A percentile compares a stretch with the other conserved stretches of the same genome.
These are phyloP conservation scores for Cololabis saira DNA, from an alignment of 2,113 vertebrate genomes.

Conservation along the genomic window DNA sequence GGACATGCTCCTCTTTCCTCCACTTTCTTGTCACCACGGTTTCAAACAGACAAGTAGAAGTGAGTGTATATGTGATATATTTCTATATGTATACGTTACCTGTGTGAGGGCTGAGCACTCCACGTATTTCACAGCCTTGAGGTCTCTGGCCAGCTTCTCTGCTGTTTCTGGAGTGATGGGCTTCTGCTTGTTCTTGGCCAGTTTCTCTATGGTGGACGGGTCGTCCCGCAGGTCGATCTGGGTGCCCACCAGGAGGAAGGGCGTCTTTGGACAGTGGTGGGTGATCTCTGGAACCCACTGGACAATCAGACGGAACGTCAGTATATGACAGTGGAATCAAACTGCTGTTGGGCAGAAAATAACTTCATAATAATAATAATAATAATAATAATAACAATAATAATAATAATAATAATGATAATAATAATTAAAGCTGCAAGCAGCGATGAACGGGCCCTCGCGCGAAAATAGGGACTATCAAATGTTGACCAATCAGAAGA, in stretches of 20 bases:
- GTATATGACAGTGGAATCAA: no score
- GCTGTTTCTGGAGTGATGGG: constrained; percentile 98
- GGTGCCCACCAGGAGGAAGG: constrained; percentile 98
- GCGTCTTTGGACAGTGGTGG: constrained; percentile 94
- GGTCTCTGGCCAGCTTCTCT: constrained; percentile 95
- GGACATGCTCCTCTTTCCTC: constrained; percentile 59
- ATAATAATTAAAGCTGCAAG: no score
- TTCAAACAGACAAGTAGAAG: neutral
- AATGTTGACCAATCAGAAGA: no score
- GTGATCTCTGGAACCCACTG: constrained; percentile 96
- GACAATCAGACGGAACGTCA: constrained; percentile 3
- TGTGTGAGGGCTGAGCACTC: constrained; percentile 98
- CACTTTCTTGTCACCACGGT: constrained; percentile 46
- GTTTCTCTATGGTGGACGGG: constrained; percentile 98
- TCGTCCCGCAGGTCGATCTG: constrained; percentile 98
- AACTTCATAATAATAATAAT: no score
- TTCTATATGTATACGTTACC: constrained; percentile 76
- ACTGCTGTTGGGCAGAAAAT: no score
- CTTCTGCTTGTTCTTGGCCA: constrained; percentile 99
- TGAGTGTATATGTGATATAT: neutral
- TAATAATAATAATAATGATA: no score
- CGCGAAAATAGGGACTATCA: no score
- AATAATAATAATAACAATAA: no score
- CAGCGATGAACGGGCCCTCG: no score
- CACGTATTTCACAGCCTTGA: constrained; percentile 99